phyloP scores from a whole-genome alignment of 2,888 invertebrate genomes.

The Tipula confusa region DNA sequence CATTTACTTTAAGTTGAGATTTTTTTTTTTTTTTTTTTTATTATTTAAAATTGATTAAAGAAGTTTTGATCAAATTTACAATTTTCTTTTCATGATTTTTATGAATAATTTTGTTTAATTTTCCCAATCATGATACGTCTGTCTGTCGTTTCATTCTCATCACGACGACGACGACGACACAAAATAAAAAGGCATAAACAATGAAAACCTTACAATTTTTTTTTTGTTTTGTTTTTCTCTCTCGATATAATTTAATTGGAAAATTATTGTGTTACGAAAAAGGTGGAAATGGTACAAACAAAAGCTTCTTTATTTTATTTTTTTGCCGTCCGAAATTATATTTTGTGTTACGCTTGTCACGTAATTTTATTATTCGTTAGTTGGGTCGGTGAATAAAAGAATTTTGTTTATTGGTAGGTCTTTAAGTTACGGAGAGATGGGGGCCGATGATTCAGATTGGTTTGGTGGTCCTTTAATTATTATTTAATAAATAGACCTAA shows the following conservation, averaged over 20 bases:
- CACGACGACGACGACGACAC: neutral
- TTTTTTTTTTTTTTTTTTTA: neutral
- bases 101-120: slow-evolving; percentile 3
- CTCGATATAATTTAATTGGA: slow-evolving; percentile 6
- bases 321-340: neutral
- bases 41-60: slow-evolving; percentile 10
- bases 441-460: too few species aligned
- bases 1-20: neutral
- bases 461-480: too few species aligned
- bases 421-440: too few species aligned
- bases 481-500: too few species aligned
- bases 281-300: neutral
- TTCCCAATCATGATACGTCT: slow-evolving; percentile 13
- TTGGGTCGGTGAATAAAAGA: too few species aligned
- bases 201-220: neutral
- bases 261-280: neutral
- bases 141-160: neutral
- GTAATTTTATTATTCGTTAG: neutral
- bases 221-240: neutral
- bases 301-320: neutral
- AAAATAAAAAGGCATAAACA: neutral
- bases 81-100: neutral
- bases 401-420: too few species aligned
- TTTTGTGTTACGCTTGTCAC: neutral
- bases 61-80: neutral